phyloP scores from a whole-genome alignment of 2,797 vertebrate species.

The Silurus lanzhouensis region DNA sequence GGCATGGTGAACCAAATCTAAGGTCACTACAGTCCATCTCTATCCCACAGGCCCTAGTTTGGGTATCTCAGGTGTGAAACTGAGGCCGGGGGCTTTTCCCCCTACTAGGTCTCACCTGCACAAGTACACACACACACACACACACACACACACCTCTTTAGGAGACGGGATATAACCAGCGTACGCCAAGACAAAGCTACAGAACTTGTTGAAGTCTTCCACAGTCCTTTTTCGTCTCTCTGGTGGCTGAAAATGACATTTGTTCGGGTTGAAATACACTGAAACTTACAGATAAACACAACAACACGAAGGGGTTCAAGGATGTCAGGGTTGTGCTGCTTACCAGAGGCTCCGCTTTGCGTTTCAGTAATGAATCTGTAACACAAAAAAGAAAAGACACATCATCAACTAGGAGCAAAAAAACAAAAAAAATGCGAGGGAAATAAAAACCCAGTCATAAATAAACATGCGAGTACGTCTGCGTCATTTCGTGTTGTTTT shows the following conservation, averaged over 20 bases:
- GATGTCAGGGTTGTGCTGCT: conserved; percentile 55
- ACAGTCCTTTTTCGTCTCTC: conserved; percentile 89
- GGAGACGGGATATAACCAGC: conserved; percentile 89
- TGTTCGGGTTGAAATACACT: neutral
- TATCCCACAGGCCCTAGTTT: too few relatives aligned
- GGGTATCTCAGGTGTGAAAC: too few relatives aligned
- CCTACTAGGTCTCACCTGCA: neutral
- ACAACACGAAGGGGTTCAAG: neutral
- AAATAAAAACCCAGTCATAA: too few relatives aligned
- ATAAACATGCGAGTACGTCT: neutral
- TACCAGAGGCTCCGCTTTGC: conserved; percentile 82
- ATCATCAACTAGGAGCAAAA: neutral
- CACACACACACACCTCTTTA: conserved; percentile 79
- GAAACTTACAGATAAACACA: neutral
- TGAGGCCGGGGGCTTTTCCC: neutral
- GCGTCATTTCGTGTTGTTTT: neutral
- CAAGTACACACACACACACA: conserved; percentile 2
- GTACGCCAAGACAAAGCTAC: conserved; percentile 90
- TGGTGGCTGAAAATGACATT: conserved; percentile 74
- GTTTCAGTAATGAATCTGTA: conserved; percentile 81
- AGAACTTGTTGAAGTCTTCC: conserved; percentile 95
- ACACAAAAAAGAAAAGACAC: neutral
- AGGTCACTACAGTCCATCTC: too few relatives aligned
- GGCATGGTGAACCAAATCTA: too few relatives aligned
- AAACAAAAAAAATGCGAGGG: neutral